Conservation (phyloP, 2,888 invertebrate genomes). For the Omphaloscelis lunosa region DNA sequence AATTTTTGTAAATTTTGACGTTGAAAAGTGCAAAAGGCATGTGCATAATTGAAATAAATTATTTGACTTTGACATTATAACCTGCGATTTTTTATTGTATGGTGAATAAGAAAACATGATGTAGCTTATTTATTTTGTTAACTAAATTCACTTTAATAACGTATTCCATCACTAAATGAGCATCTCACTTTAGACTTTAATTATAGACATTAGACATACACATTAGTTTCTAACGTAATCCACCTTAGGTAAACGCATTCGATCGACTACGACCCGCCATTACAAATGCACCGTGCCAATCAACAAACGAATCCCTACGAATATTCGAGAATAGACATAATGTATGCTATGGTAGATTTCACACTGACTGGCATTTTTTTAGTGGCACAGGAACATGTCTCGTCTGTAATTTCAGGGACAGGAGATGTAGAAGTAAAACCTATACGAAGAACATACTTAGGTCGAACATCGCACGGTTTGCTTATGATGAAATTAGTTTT, state of each 20-base stretch:
- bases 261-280: not conserved
- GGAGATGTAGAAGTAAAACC: not conserved
- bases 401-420: not conserved
- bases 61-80: no score
- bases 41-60: no score
- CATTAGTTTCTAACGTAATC: not conserved
- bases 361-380: not conserved
- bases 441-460: not conserved
- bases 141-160: not conserved
- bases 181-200: not conserved
- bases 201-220: not conserved
- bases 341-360: not conserved
- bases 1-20: no score
- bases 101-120: not conserved
- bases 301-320: conserved; percentile 5
- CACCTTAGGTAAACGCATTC: not conserved
- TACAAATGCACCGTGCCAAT: conserved; percentile 37
- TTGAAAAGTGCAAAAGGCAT: no score
- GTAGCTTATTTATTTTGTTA: not conserved
- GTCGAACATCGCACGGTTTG: not conserved
- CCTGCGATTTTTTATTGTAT: not conserved
- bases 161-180: conserved; percentile 15
- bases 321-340: not conserved
- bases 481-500: not conserved
- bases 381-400: no score